Conservation (phyloP, 2,888 invertebrate genomes). For the Orthosia gracilis region DNA sequence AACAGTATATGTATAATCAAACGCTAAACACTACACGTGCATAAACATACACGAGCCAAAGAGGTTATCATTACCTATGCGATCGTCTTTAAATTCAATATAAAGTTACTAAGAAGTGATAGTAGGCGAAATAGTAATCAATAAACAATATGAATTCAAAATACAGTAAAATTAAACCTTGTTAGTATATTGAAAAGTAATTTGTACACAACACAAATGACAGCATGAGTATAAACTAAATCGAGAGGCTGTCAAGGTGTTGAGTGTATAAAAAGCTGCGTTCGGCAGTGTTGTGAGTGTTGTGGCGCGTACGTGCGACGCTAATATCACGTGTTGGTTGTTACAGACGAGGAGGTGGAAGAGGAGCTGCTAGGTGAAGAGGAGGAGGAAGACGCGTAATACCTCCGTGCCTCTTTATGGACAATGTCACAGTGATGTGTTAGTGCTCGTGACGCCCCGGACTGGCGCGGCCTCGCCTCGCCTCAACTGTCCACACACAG, state of each 20-base stretch:
- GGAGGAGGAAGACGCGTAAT: slow-evolving; percentile 91
- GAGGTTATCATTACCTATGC: slow-evolving; percentile 57
- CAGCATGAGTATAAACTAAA: not conserved
- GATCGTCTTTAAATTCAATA: slow-evolving; percentile 15
- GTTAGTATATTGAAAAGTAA: not conserved
- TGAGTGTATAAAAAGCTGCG: slow-evolving; percentile 17
- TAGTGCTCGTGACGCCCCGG: slow-evolving; percentile 89
- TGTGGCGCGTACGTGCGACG: slow-evolving; percentile 28
- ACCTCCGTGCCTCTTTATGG: slow-evolving; percentile 87
- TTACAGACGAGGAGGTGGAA: slow-evolving; percentile 90
- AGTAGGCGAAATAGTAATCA: not conserved
- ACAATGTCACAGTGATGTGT: slow-evolving; percentile 92
- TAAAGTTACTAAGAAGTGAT: slow-evolving; percentile 12
- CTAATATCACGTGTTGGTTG: slow-evolving; percentile 66
- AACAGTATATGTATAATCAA: slow-evolving; percentile 41
- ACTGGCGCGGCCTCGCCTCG: slow-evolving; percentile 88
- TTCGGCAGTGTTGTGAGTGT: slow-evolving; percentile 1
- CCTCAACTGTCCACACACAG: slow-evolving; percentile 84
- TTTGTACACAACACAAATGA: not conserved
- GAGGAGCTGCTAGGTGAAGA: slow-evolving; percentile 89
- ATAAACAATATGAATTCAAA: not conserved
- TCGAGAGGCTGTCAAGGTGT: slow-evolving; percentile 12
- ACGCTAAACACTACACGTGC: slow-evolving; percentile 39
- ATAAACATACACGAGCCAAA: slow-evolving; percentile 47
- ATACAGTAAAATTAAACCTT: not conserved